These are phyloP conservation scores for Tetragnatha versicolor DNA, from an alignment of 1,140 invertebrate species.

Conservation along the genomic window DNA sequence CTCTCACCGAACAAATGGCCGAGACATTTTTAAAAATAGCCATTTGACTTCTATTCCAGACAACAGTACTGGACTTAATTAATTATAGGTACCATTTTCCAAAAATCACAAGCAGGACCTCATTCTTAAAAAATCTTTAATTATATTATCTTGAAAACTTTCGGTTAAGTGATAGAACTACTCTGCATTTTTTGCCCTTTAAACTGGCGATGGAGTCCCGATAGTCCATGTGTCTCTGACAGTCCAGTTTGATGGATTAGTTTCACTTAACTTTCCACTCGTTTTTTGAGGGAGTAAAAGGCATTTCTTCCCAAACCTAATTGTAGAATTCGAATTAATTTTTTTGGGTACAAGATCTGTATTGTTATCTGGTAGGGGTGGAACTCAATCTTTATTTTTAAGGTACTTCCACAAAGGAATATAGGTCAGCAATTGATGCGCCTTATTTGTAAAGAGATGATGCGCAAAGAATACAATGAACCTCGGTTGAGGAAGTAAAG, in stretches of 20 bases:
- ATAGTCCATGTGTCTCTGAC: conserved; percentile 31
- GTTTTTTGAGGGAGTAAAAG: conserved; percentile 15
- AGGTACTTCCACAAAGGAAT: background rate
- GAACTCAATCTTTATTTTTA: background rate
- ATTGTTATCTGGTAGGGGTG: background rate
- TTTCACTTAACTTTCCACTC: background rate
- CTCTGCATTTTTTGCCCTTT: background rate
- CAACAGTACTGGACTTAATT: conserved; percentile 33
- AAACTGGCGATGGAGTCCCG: conserved; percentile 27
- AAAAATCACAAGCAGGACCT: background rate
- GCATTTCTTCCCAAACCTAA: conserved; percentile 29
- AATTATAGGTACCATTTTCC: conserved; percentile 36
- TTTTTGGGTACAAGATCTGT: background rate
- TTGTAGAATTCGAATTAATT: conserved; percentile 25
- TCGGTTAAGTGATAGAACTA: conserved; percentile 7
- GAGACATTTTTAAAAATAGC: conserved; percentile 37
- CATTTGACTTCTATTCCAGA: conserved; percentile 12
- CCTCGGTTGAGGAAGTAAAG: too few relatives aligned
- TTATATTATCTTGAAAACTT: conserved; percentile 30
- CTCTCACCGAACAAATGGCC: conserved; percentile 28
- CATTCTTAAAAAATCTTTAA: conserved; percentile 30
- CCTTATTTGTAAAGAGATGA: background rate
- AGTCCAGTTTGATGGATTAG: conserved; percentile 35
- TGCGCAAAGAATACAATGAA: too few relatives aligned
- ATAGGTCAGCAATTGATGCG: background rate